phyloP scores from a whole-genome alignment of 2,888 invertebrate genomes.

The Cephus runcator region DNA sequence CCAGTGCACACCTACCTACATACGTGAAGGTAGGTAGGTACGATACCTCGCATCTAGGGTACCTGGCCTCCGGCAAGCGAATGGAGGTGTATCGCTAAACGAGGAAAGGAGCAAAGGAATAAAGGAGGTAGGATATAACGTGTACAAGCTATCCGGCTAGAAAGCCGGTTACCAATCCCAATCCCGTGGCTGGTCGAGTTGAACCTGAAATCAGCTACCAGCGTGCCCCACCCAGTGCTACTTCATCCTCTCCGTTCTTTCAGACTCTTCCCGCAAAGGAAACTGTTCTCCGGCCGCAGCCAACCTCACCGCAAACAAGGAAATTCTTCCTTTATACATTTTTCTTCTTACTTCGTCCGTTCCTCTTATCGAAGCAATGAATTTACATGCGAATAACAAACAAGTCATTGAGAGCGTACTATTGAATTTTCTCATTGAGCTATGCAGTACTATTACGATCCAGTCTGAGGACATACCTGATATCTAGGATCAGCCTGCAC shows the following conservation, averaged over 20 bases:
- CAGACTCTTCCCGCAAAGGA: slow-evolving; percentile 43
- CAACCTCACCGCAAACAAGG: not conserved
- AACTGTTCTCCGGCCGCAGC: slow-evolving; percentile 26
- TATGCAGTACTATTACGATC: not conserved
- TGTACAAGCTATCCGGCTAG: slow-evolving; percentile 36
- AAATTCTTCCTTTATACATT: not conserved
- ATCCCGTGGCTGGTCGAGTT: slow-evolving; percentile 36
- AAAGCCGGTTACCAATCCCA: slow-evolving; percentile 60
- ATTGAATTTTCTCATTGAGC: not conserved
- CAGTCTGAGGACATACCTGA: not conserved
- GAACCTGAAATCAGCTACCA: slow-evolving; percentile 52
- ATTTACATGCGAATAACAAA: not conserved
- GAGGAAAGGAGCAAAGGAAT: slow-evolving; percentile 30
- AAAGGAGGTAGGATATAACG: slow-evolving; percentile 25
- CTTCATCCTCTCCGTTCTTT: slow-evolving; percentile 48
- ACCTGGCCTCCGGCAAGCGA: slow-evolving; percentile 52
- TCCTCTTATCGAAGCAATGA: not conserved
- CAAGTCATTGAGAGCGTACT: not conserved
- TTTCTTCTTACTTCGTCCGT: not conserved
- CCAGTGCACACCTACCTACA: slow-evolving; percentile 25
- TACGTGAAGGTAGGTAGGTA: slow-evolving; percentile 11
- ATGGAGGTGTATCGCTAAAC: slow-evolving; percentile 37
- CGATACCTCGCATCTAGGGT: slow-evolving; percentile 35
- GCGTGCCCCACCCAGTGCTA: slow-evolving; percentile 45
- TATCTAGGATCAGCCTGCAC: not conserved